phyloP scores from a whole-genome alignment of 2,888 invertebrate genomes.

The Dorcus hopei region DNA sequence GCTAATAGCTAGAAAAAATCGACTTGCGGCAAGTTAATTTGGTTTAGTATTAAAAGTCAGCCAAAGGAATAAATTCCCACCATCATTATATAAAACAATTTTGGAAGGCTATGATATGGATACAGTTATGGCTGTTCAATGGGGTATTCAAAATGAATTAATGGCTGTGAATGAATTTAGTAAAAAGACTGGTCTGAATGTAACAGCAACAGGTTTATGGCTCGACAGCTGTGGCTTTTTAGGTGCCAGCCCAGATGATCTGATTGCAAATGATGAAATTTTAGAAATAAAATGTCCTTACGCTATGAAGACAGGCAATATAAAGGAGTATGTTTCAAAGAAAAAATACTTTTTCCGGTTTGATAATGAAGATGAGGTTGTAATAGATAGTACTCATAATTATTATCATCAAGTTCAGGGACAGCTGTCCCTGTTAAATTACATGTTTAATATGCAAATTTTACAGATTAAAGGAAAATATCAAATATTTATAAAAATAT shows the following conservation, averaged over 20 bases:
- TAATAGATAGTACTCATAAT: not conserved
- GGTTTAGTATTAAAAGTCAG: slow-evolving; percentile 10
- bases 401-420: slow-evolving; percentile 4
- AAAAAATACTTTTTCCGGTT: not conserved
- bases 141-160: slow-evolving; percentile 9
- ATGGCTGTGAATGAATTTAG: slow-evolving; percentile 8
- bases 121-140: slow-evolving; percentile 7
- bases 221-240: slow-evolving; percentile 13
- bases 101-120: slow-evolving; percentile 7
- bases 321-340: not conserved
- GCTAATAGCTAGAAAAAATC: slow-evolving; percentile 10
- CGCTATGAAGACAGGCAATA: not conserved
- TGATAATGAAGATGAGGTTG: not conserved
- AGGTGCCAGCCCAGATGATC: slow-evolving; percentile 17
- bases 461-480: no score
- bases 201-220: slow-evolving; percentile 12
- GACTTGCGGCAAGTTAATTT: slow-evolving; percentile 20
- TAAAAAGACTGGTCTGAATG: not conserved
- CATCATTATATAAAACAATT: not conserved
- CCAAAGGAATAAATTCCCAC: not conserved
- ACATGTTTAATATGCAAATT: no score
- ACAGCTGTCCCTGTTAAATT: no score
- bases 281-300: slow-evolving; percentile 6
- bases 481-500: no score
- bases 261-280: slow-evolving; percentile 10